Evolutionary conservation across 2,797 vertebrate genomes (phyloP).

Genomic region (Dicrostonyx torquatus): DNA sequence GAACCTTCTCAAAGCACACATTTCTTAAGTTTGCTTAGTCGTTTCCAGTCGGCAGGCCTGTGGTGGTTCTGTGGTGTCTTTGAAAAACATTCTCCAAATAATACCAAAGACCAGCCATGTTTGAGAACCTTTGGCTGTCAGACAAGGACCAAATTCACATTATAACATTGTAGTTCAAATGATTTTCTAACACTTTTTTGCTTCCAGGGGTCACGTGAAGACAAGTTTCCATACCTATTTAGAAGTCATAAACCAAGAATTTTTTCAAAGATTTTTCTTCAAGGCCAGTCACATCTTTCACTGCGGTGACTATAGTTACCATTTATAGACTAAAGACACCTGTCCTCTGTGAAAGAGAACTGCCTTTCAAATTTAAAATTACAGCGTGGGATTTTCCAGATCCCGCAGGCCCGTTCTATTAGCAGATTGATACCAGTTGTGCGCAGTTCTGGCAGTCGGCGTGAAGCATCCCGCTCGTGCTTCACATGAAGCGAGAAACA

Average conservation of each 20-base stretch:
- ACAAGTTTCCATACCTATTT: background rate
- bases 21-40: background rate
- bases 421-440: slow-evolving; percentile 19
- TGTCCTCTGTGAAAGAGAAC: slow-evolving; percentile 19
- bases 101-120: background rate
- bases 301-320: background rate
- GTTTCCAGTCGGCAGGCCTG: background rate
- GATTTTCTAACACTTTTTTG: background rate
- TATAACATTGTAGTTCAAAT: background rate
- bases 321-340: background rate
- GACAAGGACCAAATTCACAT: background rate
- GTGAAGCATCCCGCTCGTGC: slow-evolving; percentile 14
- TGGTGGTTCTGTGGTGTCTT: background rate
- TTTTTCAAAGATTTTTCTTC: slow-evolving; percentile 3
- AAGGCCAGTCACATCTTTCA: background rate
- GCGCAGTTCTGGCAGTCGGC: background rate
- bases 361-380: slow-evolving; percentile 30
- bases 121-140: background rate
- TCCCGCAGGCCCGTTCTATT: slow-evolving; percentile 18
- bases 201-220: background rate
- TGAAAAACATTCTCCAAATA: background rate
- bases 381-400: slow-evolving; percentile 17
- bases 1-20: background rate
- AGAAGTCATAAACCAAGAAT: background rate
- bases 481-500: background rate